Evolutionary conservation across 2,113 vertebrate genomes (phyloP), one percentile per base, ranked within the genome.

Genomic region (Chelonoidis abingdonii): DNA sequence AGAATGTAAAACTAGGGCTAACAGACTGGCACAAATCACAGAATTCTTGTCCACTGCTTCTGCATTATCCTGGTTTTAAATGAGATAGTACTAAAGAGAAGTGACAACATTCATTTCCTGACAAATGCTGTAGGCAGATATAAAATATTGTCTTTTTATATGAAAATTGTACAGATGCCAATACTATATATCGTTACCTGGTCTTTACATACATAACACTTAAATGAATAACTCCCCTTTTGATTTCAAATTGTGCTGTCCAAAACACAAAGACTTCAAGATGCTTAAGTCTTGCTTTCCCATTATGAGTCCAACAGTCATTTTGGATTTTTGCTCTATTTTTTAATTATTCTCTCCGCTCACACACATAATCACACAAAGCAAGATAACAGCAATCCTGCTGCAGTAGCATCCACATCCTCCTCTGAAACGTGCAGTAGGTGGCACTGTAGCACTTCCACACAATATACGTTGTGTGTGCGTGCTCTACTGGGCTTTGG

Each of bases 381-480:
- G 16, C 17, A 62, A 49, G 80, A 49, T 47, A 54, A 57, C 38
- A 78, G 41, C 13, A 47, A 29, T 29, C 52, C 3, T 59, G 47
- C 29, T 69, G 59, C 44, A n/a, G 44, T 49, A n/a, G 21, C 47
- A 80, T n/a, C 25, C 19, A 25, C 27, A 22, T 35, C 6, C 35
- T 79, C n/a, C 54, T 8, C 10, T 10, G 35, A 17, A 11, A 50
- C 2, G 7, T 59, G 89, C 97, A 93, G 94, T 87, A 98, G 97
- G 47, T 97, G 98, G 97, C 96, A 92, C 84, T 94, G 87, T 31
- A 21, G 88, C 85, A 80, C 97, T 94, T 91, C 50, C 9, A 35
- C 89, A 83, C 10, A 5, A 1, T 10, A 2, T 13, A 9, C 4
- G 16, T 4, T 13, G 5, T 41, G 16, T 25, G 27, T 41, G 38